These are phyloP conservation scores for Xylophagus ater DNA, from an alignment of 2,888 invertebrate species.

Conservation along the genomic window DNA sequence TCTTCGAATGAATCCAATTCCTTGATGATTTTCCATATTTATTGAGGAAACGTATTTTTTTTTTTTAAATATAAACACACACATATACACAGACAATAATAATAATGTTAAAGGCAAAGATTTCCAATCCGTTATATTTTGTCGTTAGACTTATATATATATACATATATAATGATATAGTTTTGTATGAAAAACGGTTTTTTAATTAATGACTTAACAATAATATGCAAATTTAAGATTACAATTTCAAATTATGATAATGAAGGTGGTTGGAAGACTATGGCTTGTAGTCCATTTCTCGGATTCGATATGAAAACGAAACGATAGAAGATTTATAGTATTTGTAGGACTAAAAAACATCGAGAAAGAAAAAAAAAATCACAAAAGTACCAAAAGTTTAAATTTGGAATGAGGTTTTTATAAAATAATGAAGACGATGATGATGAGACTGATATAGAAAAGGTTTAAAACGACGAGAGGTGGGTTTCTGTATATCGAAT, in stretches of 20 bases:
- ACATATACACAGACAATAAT: too few species aligned
- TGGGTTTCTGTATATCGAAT: conserved; percentile 4
- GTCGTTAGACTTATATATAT: too few species aligned
- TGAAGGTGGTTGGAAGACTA: conserved; percentile 7
- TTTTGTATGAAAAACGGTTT: conserved; percentile 13
- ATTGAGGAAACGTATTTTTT: too few species aligned
- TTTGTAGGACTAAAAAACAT: too few species aligned
- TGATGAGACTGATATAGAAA: not conserved
- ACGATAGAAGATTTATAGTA: too few species aligned
- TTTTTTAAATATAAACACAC: too few species aligned
- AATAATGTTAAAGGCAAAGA: too few species aligned
- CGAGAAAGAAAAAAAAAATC: not conserved
- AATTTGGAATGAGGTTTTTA: not conserved
- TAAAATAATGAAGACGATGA: not conserved
- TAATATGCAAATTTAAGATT: conserved; percentile 15
- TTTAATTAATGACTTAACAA: conserved; percentile 15
- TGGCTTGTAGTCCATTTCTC: not conserved
- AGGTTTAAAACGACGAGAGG: not conserved
- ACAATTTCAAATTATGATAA: conserved; percentile 15
- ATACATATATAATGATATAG: too few species aligned
- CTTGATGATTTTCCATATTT: too few species aligned
- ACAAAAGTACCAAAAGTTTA: conserved; percentile 6
- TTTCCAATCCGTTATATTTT: too few species aligned
- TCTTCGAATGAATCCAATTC: too few species aligned
- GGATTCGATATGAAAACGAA: not conserved